Evolutionary conservation across 1,140 invertebrate genomes (phyloP).

Genomic region (Glossosoma conforme): DNA sequence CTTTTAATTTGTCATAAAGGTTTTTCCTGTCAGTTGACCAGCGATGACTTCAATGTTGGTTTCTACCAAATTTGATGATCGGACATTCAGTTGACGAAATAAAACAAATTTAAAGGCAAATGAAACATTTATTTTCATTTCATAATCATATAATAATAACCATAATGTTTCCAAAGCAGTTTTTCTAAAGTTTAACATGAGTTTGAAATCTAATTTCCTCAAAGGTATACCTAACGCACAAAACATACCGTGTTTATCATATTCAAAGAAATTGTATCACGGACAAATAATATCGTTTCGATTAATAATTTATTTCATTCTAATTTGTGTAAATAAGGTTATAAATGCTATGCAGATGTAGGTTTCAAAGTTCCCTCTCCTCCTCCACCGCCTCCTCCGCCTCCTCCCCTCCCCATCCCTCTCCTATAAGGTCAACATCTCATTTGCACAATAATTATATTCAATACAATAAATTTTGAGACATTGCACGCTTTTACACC

Average conservation of each 20-base stretch:
- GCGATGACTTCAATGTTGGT: too few relatives aligned
- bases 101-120: conserved; percentile 24
- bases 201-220: conserved; percentile 23
- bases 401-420: too few relatives aligned
- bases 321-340: background rate
- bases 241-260: conserved; percentile 17
- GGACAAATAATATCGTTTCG: too few relatives aligned
- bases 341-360: conserved; percentile 4
- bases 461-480: conserved; percentile 9
- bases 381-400: too few relatives aligned
- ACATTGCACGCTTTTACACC: conserved; percentile 12
- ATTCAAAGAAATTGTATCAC: conserved; percentile 9
- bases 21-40: too few relatives aligned
- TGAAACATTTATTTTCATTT: conserved; percentile 26
- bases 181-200: conserved; percentile 25
- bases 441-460: too few relatives aligned
- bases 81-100: too few relatives aligned
- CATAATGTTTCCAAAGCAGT: conserved; percentile 18
- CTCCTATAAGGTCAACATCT: too few relatives aligned
- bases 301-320: too few relatives aligned
- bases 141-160: conserved; percentile 23
- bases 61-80: too few relatives aligned
- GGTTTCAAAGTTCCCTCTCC: too few relatives aligned
- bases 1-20: too few relatives aligned
- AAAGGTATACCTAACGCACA: conserved; percentile 20